These are phyloP conservation scores for Cephalopholis sonnerati DNA, from an alignment of 2,113 vertebrate genomes.

Conservation along the genomic window DNA sequence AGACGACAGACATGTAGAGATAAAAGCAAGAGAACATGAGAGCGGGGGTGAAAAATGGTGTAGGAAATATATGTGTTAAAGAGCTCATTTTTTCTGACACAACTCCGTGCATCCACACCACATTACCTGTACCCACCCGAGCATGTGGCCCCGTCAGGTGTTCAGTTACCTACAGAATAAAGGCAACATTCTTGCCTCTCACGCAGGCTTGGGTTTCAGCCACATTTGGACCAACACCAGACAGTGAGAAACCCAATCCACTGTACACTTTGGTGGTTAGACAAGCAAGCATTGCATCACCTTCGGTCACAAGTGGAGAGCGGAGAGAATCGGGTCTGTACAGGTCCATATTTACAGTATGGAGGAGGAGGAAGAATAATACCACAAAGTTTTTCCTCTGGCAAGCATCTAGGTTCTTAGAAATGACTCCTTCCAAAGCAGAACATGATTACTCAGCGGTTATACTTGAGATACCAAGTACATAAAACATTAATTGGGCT, in stretches of 20 bases:
- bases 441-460: constrained; percentile 45
- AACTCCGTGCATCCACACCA: constrained; percentile 19
- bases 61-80: not conserved
- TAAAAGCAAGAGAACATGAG: constrained; percentile 14
- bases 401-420: constrained; percentile 39
- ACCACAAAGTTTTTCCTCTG: constrained; percentile 49
- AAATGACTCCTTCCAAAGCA: constrained; percentile 44
- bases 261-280: constrained; percentile 50
- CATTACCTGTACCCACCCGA: constrained; percentile 43
- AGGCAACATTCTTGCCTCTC: constrained; percentile 71
- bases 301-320: constrained; percentile 56
- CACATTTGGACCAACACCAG: constrained; percentile 71
- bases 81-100: constrained; percentile 23
- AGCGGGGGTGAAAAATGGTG: not conserved
- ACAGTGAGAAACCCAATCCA: constrained; percentile 64
- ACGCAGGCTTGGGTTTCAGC: constrained; percentile 62
- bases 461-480: constrained; percentile 22
- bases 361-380: constrained; percentile 37
- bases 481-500: constrained; percentile 31
- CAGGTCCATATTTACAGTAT: constrained; percentile 61
- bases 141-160: constrained; percentile 42
- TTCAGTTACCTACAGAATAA: constrained; percentile 70
- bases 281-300: constrained; percentile 66
- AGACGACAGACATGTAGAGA: not conserved
- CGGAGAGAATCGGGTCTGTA: constrained; percentile 51